A percentile compares a stretch with the other conserved stretches of the same genome.
These are phyloP conservation scores for Podargus strigoides DNA, from an alignment of 2,797 vertebrate genomes.

Conservation along the genomic window DNA sequence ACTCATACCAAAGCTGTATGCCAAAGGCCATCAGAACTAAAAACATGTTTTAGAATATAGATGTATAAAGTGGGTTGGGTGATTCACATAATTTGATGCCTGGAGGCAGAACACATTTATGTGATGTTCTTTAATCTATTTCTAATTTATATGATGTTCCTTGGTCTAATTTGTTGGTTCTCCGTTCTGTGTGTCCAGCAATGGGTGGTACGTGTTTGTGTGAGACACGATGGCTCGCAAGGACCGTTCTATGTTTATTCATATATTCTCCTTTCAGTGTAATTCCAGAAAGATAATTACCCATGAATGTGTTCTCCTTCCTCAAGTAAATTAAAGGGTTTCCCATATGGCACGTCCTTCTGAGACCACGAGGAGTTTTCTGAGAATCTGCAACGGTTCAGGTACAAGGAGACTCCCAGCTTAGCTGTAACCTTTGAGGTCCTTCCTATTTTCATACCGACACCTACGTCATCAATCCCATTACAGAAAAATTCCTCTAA, in stretches of 20 bases:
- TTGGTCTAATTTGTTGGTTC: not conserved
- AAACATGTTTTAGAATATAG: not conserved
- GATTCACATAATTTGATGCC: conserved; percentile 19
- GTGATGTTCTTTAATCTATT: conserved; percentile 25
- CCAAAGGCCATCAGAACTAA: conserved; percentile 20
- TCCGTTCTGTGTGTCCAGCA: not conserved
- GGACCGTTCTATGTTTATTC: not conserved
- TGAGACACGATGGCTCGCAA: not conserved
- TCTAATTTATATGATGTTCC: conserved; percentile 27
- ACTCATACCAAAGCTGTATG: not conserved
- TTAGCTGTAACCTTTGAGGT: conserved; percentile 65
- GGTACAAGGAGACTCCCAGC: conserved; percentile 58
- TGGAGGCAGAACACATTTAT: conserved; percentile 7
- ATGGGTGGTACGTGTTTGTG: not conserved
- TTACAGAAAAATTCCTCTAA: conserved; percentile 66
- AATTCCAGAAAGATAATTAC: conserved; percentile 69
- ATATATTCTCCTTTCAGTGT: not conserved
- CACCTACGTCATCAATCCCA: conserved; percentile 55
- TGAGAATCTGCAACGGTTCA: conserved; percentile 17
- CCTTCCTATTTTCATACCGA: conserved; percentile 65
- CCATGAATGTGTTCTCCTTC: not conserved
- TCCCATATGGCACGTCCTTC: conserved; percentile 25
- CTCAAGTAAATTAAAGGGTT: conserved; percentile 58
- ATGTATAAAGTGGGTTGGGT: not conserved
- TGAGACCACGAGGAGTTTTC: conserved; percentile 43